Evolutionary conservation across 23 tunicate species (phyloP).

Genomic region (Botrylloides violaceus): DNA sequence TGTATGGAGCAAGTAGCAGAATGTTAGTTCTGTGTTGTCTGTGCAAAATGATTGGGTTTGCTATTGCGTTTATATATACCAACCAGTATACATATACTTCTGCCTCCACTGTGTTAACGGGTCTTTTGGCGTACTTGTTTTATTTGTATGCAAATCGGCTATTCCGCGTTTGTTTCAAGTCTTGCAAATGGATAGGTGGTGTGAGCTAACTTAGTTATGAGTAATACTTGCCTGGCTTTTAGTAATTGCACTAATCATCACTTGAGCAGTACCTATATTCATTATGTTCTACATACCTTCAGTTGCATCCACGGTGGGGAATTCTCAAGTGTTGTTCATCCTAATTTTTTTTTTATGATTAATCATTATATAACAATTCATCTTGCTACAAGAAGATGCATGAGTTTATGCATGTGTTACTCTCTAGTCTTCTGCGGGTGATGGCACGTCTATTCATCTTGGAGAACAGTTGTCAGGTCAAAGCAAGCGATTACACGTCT

Average conservation of each 20-base stretch:
- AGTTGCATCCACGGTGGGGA: constrained; percentile 2
- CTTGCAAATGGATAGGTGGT: constrained; percentile 4
- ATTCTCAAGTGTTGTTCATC: background rate
- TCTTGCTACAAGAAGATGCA: background rate
- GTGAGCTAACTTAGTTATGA: constrained; percentile 16
- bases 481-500: constrained; percentile 88
- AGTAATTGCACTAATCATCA: constrained; percentile 34
- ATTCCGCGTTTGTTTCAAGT: background rate
- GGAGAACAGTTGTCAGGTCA: constrained; percentile 43
- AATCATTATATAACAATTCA: background rate
- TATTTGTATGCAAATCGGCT: background rate
- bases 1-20: background rate
- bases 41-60: background rate
- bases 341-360: background rate
- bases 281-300: background rate
- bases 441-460: constrained; percentile 17
- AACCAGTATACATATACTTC: background rate
- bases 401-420: background rate
- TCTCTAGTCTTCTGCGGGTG: constrained; percentile 15
- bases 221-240: constrained; percentile 28
- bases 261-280: background rate
- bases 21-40: background rate
- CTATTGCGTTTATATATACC: too few species aligned
- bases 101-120: background rate
- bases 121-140: background rate